Base-by-base conservation (phyloP, 2,888 invertebrate species). In the Pristionchus maxplancki region DNA sequence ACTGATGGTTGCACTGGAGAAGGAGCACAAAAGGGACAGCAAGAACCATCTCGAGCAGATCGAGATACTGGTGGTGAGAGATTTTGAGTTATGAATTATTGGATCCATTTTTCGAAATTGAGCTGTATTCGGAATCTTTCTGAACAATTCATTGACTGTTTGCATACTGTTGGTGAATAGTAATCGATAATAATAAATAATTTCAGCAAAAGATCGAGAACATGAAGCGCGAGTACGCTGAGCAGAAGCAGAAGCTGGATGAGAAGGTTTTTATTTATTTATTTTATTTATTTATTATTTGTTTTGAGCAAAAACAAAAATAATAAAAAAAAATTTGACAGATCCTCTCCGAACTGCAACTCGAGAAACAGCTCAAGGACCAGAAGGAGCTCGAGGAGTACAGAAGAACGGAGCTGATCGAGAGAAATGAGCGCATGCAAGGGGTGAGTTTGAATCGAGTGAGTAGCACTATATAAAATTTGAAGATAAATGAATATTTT, bases 331-430 rank as follows among this genome's bases (percentile, higher is more conserved):
- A 53, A 83, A 58, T 34, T n/a, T 17, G n/a, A 48, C 64, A 85
- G 85, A 64, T 50, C 13, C 67, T 85, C 17, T 34, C 62, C 15
- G 50, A 85, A 28, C 62, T 85, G 6, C 62, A 67, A 40, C 85
- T 85, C 0, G 40, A 85, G 44, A 62, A 85, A 40, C 64, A 85
- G n/a, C 53, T 85, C 28, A 62, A 85, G 44, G 64, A 85, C 17
- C 85, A 85, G 67, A 64, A 62, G 44, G 85, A 85, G n/a, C 37
- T 87, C 0, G 87, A 87, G 20, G 53, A 87, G 74, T 87, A 67
- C 50, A 15, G 74, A 2, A 87, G 48, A 4, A 37, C 31, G 1
- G 64, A 85, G 20, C 31, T 67, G 40, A 85, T 40, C 24, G 64
- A 62, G 62, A 85, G 34, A 20, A 87, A 31, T 9, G 71, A 87